Conservation (phyloP, 1,140 invertebrate genomes). For the Anthonomus grandis region DNA sequence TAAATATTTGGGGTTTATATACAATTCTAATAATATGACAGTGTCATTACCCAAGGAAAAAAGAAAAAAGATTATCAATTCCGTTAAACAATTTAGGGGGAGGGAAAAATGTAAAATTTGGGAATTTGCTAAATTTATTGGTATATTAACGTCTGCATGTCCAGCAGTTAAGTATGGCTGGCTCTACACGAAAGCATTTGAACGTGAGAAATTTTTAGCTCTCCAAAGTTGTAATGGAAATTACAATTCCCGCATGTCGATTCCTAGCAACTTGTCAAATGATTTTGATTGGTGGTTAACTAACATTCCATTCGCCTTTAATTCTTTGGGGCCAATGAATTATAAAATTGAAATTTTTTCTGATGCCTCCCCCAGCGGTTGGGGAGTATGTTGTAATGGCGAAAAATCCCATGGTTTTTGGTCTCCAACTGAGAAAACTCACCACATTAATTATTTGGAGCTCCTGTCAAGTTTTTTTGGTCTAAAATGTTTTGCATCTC, state of each 20-base stretch:
- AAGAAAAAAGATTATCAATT: neutral
- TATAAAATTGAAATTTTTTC: conserved; percentile 44
- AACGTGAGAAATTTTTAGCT: conserved; percentile 11
- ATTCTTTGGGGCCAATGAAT: conserved; percentile 9
- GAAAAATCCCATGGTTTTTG: conserved; percentile 34
- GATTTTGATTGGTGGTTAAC: conserved; percentile 41
- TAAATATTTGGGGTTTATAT: conserved; percentile 36
- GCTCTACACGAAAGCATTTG: conserved; percentile 13
- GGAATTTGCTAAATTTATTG: conserved; percentile 10
- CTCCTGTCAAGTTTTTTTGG: conserved; percentile 8
- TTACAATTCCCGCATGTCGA: conserved; percentile 14
- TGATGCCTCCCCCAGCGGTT: conserved; percentile 43
- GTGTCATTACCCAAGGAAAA: conserved; percentile 10
- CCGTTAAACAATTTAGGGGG: neutral
- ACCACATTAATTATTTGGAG: conserved; percentile 20
- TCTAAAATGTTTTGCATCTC: conserved; percentile 13
- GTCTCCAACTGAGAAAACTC: conserved; percentile 25
- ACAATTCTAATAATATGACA: conserved; percentile 28
- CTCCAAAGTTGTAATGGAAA: conserved; percentile 9
- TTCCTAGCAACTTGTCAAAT: conserved; percentile 8
- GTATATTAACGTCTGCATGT: neutral
- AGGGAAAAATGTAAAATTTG: conserved; percentile 32
- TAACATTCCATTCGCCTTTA: conserved; percentile 28
- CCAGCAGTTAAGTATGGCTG: conserved; percentile 9
- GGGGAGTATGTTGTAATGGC: conserved; percentile 39